Evolutionary conservation across 2,888 invertebrate species (phyloP).

Genomic region (Sarcophaga subvicina): DNA sequence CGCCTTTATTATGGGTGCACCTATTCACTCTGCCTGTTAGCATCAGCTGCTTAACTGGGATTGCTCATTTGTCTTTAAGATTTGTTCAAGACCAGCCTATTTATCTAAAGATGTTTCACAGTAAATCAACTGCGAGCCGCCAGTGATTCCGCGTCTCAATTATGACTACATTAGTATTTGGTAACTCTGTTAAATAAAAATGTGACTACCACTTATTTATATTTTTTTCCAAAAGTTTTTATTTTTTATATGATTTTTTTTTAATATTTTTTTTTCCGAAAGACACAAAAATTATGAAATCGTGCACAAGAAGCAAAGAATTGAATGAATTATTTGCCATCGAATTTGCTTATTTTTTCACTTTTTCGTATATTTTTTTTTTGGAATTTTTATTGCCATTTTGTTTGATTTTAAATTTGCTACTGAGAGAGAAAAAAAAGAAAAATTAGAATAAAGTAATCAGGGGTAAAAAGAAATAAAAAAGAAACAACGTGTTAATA

Average conservation of each 20-base stretch:
- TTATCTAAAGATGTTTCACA: no score
- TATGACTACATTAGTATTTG: background rate
- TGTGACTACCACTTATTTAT: constrained; percentile 42
- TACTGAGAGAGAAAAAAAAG: constrained; percentile 43
- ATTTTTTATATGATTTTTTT: constrained; percentile 17
- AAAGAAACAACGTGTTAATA: constrained; percentile 66
- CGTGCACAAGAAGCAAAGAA: constrained; percentile 53
- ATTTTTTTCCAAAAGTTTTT: background rate
- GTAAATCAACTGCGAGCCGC: no score
- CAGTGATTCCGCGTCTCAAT: no score
- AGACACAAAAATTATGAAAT: constrained; percentile 59
- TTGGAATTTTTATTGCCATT: constrained; percentile 52
- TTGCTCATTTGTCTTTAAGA: no score
- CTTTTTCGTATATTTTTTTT: background rate
- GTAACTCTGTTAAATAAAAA: constrained; percentile 7
- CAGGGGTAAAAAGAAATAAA: constrained; percentile 1
- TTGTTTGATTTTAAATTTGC: constrained; percentile 62
- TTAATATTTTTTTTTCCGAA: background rate
- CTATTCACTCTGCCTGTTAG: no score
- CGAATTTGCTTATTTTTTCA: constrained; percentile 48
- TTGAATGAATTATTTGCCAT: constrained; percentile 62
- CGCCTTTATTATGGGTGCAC: no score
- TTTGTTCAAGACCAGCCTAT: no score
- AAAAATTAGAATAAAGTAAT: background rate
- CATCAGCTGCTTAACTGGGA: no score